Percentiles rank a stretch among this genome's conserved stretches.
phyloP scores from a whole-genome alignment of 2,888 invertebrate genomes.

The Carcina quercana region DNA sequence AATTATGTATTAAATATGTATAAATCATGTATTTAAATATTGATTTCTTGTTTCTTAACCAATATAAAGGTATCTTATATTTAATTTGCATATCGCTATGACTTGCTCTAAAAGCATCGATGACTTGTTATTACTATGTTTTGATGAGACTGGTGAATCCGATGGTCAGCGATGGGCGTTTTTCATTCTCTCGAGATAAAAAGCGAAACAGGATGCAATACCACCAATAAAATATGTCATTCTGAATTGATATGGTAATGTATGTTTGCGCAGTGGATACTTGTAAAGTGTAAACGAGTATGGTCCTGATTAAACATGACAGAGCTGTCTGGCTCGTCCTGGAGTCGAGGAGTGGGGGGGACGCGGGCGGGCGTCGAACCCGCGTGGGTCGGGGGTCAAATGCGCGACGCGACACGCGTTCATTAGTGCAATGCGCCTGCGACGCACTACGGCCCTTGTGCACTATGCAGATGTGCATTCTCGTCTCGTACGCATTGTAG shows the following conservation, averaged over 20 bases:
- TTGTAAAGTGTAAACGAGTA: slow-evolving; percentile 39
- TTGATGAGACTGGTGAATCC: neutral
- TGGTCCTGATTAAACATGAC: slow-evolving; percentile 44
- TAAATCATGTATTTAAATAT: too few species aligned
- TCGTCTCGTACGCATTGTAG: slow-evolving; percentile 1
- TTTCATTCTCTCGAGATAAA: slow-evolving; percentile 9
- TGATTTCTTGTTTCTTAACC: too few species aligned
- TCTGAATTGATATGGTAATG: slow-evolving; percentile 20
- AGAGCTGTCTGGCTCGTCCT: slow-evolving; percentile 45
- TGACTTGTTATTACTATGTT: too few species aligned
- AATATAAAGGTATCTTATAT: too few species aligned
- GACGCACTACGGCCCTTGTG: slow-evolving; percentile 27
- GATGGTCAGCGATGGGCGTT: slow-evolving; percentile 6
- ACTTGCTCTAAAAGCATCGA: too few species aligned
- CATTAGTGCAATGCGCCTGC: slow-evolving; percentile 54
- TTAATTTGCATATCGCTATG: too few species aligned
- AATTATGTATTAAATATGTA: too few species aligned
- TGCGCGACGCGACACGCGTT: slow-evolving; percentile 58
- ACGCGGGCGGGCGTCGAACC: slow-evolving; percentile 55
- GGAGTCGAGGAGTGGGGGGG: slow-evolving; percentile 26
- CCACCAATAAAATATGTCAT: slow-evolving; percentile 16
- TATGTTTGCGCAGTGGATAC: slow-evolving; percentile 14
- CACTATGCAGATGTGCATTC: slow-evolving; percentile 15
- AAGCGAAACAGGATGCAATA: slow-evolving; percentile 24
- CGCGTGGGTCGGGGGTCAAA: slow-evolving; percentile 71